Evolutionary conservation across 1,140 invertebrate genomes (phyloP), one percentile per base, ranked within the genome.

Genomic region (Diachasma alloeum): DNA sequence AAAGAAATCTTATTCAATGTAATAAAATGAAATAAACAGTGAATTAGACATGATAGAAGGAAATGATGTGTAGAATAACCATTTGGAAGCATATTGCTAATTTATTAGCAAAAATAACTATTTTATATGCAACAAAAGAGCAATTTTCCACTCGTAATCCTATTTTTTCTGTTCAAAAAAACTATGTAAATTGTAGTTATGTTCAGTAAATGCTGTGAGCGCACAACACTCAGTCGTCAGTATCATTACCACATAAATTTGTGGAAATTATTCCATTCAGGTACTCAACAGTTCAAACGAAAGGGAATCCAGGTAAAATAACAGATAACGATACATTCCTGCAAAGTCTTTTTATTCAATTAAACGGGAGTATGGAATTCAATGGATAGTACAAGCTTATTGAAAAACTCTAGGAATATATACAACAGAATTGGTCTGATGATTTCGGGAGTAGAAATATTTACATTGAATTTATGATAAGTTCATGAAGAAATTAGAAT

Each of bases 141-240:
- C 48, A 19, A 1, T 56, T 42, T 42, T 42, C 39, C 10, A 6
- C 10, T 10, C 13, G 3, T 31, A 2, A 31, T 31, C 6, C 31
- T 31, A 31, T 6, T 31, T 31, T 31, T 6, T 31, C 31, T 31
- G 31, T 31, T 31, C n/a, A 46, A 11, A 46, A 46, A 46, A 46
- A 15, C 2, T 5, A 46, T 5, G 1, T n/a, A n/a, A 46, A n/a
- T 69, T 69, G 31, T 63, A 22, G 6, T 63, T 22, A 19, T 6
- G 36, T 37, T 69, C 67, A 15, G 4, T 24, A 71, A 26, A 44
- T 26, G 11, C 22, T 11, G 48, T 77, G 80, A 86, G 83, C 85
- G 83, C 84, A 85, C 78, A 74, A 83, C 79, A 85, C 84, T 84
- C 83, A 80, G 31, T 31, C 31, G 6, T 31, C 31, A 31, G 31